Conservation (phyloP, 1,140 invertebrate genomes). For the Drosophila santomea region DNA sequence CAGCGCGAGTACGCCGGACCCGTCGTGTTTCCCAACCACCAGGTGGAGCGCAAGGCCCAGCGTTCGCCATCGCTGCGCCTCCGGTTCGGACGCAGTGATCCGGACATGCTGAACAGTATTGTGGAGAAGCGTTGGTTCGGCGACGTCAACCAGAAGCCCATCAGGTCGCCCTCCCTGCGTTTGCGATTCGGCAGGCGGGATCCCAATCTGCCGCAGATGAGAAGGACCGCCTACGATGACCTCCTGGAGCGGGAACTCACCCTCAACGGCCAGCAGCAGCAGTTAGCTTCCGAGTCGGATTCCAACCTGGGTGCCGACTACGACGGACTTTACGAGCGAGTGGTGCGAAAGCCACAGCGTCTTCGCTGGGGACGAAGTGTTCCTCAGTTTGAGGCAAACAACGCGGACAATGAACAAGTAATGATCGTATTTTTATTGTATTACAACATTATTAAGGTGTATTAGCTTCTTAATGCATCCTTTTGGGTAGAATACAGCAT, state of each 20-base stretch:
- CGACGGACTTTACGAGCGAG: conserved; percentile 58
- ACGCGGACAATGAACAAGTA: conserved; percentile 54
- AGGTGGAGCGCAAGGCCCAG: conserved; percentile 89
- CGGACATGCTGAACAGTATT: conserved; percentile 77
- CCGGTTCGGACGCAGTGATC: conserved; percentile 90
- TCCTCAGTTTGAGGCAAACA: conserved; percentile 30
- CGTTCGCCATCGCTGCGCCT: conserved; percentile 89
- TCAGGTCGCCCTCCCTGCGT: conserved; percentile 87
- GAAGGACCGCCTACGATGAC: conserved; percentile 68
- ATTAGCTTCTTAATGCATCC: too few relatives aligned
- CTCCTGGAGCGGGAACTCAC: conserved; percentile 66
- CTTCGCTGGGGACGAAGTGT: conserved; percentile 77
- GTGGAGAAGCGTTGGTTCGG: conserved; percentile 82
- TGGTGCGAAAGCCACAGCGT: conserved; percentile 76
- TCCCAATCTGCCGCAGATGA: conserved; percentile 85
- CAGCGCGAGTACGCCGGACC: conserved; percentile 83
- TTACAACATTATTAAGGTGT: too few relatives aligned
- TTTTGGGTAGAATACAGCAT: too few relatives aligned
- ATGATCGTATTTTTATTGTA: not conserved
- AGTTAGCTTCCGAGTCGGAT: conserved; percentile 19
- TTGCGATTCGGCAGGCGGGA: conserved; percentile 88
- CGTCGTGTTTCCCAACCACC: conserved; percentile 85
- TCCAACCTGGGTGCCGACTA: conserved; percentile 48
- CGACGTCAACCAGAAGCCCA: conserved; percentile 85
- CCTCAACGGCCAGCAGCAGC: conserved; percentile 48